Percentiles rank a stretch among this genome's conserved stretches.
These are phyloP conservation scores for Gisinianus flammeolus DNA, from an alignment of 2,888 invertebrate species.

Conservation along the genomic window DNA sequence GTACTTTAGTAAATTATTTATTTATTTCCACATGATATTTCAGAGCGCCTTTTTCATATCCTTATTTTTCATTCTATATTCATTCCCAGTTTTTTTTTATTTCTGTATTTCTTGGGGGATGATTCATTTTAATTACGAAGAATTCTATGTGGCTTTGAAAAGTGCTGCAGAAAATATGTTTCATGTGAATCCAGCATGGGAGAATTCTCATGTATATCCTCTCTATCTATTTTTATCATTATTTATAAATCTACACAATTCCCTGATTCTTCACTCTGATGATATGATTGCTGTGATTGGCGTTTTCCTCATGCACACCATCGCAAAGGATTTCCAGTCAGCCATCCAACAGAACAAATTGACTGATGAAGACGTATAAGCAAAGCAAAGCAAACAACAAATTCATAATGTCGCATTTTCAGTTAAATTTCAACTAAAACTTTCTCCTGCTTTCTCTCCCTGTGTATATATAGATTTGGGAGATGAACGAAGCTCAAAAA, in stretches of 20 bases:
- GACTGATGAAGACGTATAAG: not conserved
- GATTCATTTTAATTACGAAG: not conserved
- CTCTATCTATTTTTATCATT: not conserved
- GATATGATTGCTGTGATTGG: not conserved
- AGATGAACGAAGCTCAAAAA: conserved; percentile 13
- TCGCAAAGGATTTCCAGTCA: not conserved
- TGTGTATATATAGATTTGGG: conserved; percentile 3
- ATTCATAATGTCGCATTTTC: not conserved
- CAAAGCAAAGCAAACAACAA: not conserved
- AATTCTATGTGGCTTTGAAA: not conserved
- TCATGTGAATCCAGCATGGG: not conserved
- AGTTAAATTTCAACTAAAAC: not conserved
- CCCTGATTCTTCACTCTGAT: not conserved
- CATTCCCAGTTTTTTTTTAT: conserved; percentile 8
- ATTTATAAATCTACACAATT: conserved; percentile 14
- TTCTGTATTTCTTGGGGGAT: conserved; percentile 17
- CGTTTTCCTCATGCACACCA: not conserved
- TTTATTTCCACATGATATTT: too few relatives aligned
- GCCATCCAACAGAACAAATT: not conserved
- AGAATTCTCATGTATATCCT: not conserved
- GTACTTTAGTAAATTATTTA: too few relatives aligned
- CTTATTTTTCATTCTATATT: not conserved
- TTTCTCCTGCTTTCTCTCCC: too few relatives aligned
- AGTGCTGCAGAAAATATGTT: not conserved
- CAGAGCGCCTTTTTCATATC: not conserved